phyloP scores from a whole-genome alignment of 1,140 invertebrate genomes.

The Drosophila elegans region DNA sequence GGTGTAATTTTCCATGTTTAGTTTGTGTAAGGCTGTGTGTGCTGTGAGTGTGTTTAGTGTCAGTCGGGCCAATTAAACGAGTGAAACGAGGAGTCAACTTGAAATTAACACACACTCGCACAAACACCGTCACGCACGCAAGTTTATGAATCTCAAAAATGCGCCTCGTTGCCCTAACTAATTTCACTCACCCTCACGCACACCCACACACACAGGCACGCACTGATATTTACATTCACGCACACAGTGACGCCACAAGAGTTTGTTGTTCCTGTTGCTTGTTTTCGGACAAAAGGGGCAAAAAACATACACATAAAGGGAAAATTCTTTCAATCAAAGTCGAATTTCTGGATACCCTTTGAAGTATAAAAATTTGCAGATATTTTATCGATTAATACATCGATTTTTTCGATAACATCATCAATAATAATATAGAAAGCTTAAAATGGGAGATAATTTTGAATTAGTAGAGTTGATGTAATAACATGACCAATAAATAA shows the following conservation, averaged over 20 bases:
- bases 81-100: constrained; percentile 62
- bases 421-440: too few species aligned
- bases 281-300: constrained; percentile 14
- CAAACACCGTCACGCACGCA: constrained; percentile 29
- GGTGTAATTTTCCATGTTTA: constrained; percentile 31
- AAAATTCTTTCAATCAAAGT: background rate
- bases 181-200: constrained; percentile 57
- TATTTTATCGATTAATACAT: too few species aligned
- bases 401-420: too few species aligned
- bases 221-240: constrained; percentile 4
- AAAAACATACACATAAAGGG: background rate
- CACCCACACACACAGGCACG: constrained; percentile 17
- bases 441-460: too few species aligned
- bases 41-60: constrained; percentile 38
- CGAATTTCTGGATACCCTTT: background rate
- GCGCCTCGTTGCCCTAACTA: constrained; percentile 66
- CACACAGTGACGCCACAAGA: constrained; percentile 30
- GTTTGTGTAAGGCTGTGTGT: background rate
- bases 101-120: constrained; percentile 63
- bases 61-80: constrained; percentile 61
- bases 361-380: too few species aligned
- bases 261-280: constrained; percentile 33
- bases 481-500: too few species aligned
- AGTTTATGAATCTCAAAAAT: constrained; percentile 82
- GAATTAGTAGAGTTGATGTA: too few species aligned